Percentiles rank a stretch among this genome's conserved stretches.
phyloP scores from a whole-genome alignment of 1,140 invertebrate species.

The Telenomus remus region DNA sequence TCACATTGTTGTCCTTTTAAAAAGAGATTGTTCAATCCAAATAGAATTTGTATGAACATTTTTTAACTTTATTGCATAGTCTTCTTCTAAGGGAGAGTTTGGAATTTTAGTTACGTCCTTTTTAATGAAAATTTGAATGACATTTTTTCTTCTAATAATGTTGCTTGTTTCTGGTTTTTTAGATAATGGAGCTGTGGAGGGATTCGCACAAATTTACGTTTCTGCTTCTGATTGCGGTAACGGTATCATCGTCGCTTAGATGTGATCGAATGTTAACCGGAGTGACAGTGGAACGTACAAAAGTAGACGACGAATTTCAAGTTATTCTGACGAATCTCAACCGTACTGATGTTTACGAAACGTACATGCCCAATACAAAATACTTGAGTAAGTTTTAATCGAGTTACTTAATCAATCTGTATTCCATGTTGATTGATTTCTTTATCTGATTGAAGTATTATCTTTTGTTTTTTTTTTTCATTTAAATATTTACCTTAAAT shows the following conservation, averaged over 20 bases:
- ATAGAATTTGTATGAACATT: no score
- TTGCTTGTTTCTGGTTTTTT: slow-evolving; percentile 15
- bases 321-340: slow-evolving; percentile 61
- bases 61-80: no score
- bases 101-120: no score
- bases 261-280: slow-evolving; percentile 53
- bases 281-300: slow-evolving; percentile 51
- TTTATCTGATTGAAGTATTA: no score
- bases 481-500: no score
- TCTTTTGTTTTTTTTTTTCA: no score
- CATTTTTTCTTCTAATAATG: neutral
- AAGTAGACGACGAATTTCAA: slow-evolving; percentile 54
- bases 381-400: slow-evolving; percentile 63
- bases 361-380: slow-evolving; percentile 69
- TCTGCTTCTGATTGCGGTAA: slow-evolving; percentile 43
- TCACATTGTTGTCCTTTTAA: neutral
- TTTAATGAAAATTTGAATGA: no score
- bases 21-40: no score
- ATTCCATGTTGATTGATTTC: no score
- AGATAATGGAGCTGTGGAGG: slow-evolving; percentile 50
- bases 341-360: slow-evolving; percentile 65
- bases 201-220: slow-evolving; percentile 54
- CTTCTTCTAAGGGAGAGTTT: no score
- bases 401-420: neutral
- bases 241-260: slow-evolving; percentile 48